phyloP scores from a whole-genome alignment of 2,113 vertebrate genomes.

The Condylura cristata region DNA sequence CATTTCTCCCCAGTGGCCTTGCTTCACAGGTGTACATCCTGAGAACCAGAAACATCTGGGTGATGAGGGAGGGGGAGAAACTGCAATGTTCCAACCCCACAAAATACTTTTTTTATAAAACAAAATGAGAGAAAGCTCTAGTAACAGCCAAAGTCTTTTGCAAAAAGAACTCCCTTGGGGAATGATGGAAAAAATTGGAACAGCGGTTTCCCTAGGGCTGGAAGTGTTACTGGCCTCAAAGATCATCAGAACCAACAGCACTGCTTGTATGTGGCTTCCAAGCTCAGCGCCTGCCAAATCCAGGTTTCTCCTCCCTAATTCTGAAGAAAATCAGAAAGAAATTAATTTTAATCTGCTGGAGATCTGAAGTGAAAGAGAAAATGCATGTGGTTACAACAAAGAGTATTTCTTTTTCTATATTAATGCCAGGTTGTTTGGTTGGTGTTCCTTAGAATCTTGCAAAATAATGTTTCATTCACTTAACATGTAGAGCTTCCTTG shows the following conservation, averaged over 20 bases:
- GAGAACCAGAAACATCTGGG: constrained; percentile 77
- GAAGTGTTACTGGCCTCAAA: constrained; percentile 73
- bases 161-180: constrained; percentile 69
- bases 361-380: constrained; percentile 46
- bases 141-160: constrained; percentile 65
- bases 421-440: constrained; percentile 7
- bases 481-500: neutral
- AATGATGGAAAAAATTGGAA: constrained; percentile 77
- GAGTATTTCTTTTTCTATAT: constrained; percentile 51
- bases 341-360: neutral
- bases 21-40: constrained; percentile 78
- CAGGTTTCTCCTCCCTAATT: constrained; percentile 22
- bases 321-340: constrained; percentile 63
- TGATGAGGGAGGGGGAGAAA: neutral
- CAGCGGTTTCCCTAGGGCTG: constrained; percentile 69
- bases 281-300: constrained; percentile 33
- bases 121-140: constrained; percentile 54
- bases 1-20: constrained; percentile 67
- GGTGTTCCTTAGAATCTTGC: constrained; percentile 47
- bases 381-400: neutral
- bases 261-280: constrained; percentile 21
- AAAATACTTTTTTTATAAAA: constrained; percentile 60
- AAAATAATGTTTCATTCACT: constrained; percentile 47
- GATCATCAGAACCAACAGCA: constrained; percentile 56
- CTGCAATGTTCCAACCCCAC: constrained; percentile 54